A percentile compares a stretch with the other conserved stretches of the same genome.
Evolutionary conservation across 2,888 invertebrate species (phyloP).

Genomic region (Hemaris fuciformis): DNA sequence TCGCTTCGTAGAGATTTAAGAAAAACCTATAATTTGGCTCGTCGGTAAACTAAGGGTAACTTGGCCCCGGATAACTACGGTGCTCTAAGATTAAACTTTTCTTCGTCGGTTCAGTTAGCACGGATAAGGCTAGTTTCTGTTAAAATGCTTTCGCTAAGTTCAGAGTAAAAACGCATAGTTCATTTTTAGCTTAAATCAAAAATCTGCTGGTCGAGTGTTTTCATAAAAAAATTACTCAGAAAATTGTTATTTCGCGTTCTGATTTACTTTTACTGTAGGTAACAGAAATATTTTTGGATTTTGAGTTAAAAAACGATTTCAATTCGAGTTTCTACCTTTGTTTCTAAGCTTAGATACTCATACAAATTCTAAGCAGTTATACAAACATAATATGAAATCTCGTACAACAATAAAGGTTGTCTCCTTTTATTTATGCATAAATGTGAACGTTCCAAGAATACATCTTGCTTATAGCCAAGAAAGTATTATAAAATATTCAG

Average conservation of each 20-base stretch:
- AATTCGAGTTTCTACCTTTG: neutral
- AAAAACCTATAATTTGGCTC: conserved; percentile 21
- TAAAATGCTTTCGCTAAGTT: conserved; percentile 37
- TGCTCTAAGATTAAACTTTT: conserved; percentile 38
- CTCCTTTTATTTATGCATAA: conserved; percentile 4
- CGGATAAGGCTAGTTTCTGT: conserved; percentile 38
- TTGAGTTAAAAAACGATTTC: neutral
- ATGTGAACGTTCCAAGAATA: conserved; percentile 6
- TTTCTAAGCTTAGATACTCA: neutral
- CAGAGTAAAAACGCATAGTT: conserved; percentile 28
- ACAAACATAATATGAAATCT: neutral
- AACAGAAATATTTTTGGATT: neutral
- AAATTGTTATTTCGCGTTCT: neutral
- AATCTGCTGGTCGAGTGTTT: conserved; percentile 2
- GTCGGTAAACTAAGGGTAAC: conserved; percentile 29
- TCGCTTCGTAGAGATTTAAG: conserved; percentile 13
- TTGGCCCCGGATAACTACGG: conserved; percentile 27
- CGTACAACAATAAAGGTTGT: neutral
- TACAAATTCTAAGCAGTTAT: neutral
- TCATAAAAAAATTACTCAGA: neutral
- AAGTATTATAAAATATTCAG: conserved; percentile 7
- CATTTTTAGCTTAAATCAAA: conserved; percentile 24
- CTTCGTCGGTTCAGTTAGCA: conserved; percentile 37
- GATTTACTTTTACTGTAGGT: neutral
- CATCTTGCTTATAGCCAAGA: conserved; percentile 9